Conservation (phyloP, 53 echinoderm and acorn worm genomes). For the Astropecten irregularis region DNA sequence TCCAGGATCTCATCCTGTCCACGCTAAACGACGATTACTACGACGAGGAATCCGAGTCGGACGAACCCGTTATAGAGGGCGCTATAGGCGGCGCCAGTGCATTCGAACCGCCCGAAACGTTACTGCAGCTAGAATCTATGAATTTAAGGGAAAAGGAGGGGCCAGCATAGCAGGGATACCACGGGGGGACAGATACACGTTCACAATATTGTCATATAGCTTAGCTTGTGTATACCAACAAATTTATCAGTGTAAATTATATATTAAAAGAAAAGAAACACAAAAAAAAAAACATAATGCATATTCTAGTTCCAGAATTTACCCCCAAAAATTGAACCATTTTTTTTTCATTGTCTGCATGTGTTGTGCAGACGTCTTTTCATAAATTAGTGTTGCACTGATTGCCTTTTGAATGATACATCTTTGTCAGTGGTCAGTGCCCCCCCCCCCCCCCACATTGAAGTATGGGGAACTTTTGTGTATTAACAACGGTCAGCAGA, state of each 20-base stretch:
- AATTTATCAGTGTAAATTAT: conserved; percentile 59
- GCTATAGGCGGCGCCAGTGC: conserved; percentile 38
- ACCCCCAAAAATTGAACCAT: not conserved
- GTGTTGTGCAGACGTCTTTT: conserved; percentile 16
- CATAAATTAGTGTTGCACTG: conserved; percentile 21
- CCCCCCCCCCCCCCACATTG: no score
- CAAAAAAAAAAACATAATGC: conserved; percentile 12
- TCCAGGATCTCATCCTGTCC: conserved; percentile 97
- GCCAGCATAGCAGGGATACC: conserved; percentile 77
- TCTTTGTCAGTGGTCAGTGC: no score
- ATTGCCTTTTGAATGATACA: conserved; percentile 33
- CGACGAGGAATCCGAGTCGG: conserved; percentile 69
- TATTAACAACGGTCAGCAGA: no score
- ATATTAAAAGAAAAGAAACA: not conserved
- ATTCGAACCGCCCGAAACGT: conserved; percentile 60
- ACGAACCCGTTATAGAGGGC: conserved; percentile 47
- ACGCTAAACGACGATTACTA: conserved; percentile 89
- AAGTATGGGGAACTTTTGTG: no score
- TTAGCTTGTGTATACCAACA: conserved; percentile 57
- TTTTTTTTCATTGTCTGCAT: conserved; percentile 34
- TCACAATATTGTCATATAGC: conserved; percentile 12
- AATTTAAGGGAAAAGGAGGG: conserved; percentile 91
- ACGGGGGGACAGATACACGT: not conserved
- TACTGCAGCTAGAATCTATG: conserved; percentile 94
- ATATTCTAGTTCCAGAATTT: conserved; percentile 48